These are phyloP conservation scores for Xestobium rufovillosum DNA, from an alignment of 2,888 invertebrate species.

Conservation along the genomic window DNA sequence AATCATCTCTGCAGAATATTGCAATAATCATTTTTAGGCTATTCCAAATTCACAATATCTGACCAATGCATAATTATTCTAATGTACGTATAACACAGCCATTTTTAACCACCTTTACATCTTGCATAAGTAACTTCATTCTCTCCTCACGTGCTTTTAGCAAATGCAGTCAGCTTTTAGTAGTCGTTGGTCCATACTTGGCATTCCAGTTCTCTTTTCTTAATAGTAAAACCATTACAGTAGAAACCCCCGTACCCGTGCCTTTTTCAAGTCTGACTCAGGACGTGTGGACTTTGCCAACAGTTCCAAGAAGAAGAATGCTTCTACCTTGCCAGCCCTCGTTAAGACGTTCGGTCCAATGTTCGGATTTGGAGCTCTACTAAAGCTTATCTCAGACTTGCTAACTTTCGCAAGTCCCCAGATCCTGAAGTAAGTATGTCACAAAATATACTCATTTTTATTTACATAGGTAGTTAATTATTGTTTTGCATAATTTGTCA, in stretches of 20 bases:
- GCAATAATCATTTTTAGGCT: constrained; percentile 1
- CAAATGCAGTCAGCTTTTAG: too few relatives aligned
- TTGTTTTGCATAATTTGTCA: too few relatives aligned
- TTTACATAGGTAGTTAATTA: too few relatives aligned
- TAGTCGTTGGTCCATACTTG: not conserved
- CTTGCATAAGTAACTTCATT: not conserved
- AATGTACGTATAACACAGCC: too few relatives aligned
- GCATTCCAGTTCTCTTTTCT: constrained; percentile 7
- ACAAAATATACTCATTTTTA: too few relatives aligned
- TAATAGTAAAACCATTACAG: constrained; percentile 20
- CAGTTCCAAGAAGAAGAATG: constrained; percentile 58
- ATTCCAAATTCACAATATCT: constrained; percentile 1
- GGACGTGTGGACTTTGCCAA: constrained; percentile 69
- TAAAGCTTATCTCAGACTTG: constrained; percentile 77
- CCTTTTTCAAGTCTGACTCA: constrained; percentile 60
- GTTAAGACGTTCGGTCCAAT: constrained; percentile 81
- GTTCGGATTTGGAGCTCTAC: constrained; percentile 74
- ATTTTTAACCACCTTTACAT: too few relatives aligned
- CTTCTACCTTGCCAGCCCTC: constrained; percentile 78
- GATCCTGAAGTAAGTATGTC: constrained; percentile 68
- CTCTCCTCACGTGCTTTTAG: too few relatives aligned
- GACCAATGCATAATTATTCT: too few relatives aligned
- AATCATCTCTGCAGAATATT: too few relatives aligned
- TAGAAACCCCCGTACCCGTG: constrained; percentile 45
- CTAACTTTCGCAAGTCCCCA: constrained; percentile 87